Conservation (phyloP, 2,113 vertebrate species). For the Microcebus griseorufus region DNA sequence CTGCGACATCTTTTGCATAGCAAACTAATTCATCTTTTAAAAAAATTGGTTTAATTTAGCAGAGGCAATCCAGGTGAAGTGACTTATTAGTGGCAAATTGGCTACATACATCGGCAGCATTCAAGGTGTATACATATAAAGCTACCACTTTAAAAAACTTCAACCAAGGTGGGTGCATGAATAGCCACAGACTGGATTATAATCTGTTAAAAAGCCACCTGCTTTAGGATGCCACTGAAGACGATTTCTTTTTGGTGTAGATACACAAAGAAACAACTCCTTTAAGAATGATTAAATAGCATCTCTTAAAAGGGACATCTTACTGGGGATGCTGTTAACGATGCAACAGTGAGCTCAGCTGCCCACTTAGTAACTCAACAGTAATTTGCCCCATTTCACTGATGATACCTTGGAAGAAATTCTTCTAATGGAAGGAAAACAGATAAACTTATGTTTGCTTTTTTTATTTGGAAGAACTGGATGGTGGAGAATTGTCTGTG, state of each 20-base stretch:
- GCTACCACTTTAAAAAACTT: background rate
- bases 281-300: background rate
- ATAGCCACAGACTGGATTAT: background rate
- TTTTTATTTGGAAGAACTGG: background rate
- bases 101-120: background rate
- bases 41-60: background rate
- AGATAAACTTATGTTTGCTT: background rate
- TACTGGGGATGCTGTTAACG: background rate
- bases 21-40: background rate
- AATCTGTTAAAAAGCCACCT: background rate
- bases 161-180: background rate
- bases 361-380: background rate
- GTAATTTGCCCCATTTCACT: background rate
- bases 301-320: background rate
- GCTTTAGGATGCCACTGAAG: background rate
- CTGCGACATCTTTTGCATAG: background rate
- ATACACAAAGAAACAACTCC: background rate
- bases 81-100: background rate
- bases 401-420: constrained; percentile 17
- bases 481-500: background rate
- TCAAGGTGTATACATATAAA: background rate
- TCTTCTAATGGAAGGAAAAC: background rate
- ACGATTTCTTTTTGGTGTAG: background rate
- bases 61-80: background rate
- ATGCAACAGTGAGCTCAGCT: background rate